These are phyloP conservation scores for Drosophila gunungcola DNA, from an alignment of 1,140 invertebrate genomes.

Conservation along the genomic window DNA sequence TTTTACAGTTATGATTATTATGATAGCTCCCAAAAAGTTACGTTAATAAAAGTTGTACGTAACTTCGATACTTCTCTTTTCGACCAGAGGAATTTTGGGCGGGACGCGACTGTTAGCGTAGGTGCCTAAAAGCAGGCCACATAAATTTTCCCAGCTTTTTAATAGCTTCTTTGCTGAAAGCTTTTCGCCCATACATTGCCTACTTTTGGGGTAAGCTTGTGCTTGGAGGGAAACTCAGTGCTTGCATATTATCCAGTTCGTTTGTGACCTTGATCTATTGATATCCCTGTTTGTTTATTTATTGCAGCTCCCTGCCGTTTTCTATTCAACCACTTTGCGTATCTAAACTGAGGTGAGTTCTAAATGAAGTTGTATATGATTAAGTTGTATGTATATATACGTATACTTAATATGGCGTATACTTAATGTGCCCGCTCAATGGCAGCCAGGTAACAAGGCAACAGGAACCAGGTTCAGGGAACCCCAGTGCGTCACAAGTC, in stretches of 20 bases:
- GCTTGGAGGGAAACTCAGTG: background rate
- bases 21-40: background rate
- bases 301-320: background rate
- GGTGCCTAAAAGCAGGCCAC: conserved; percentile 5
- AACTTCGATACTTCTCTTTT: background rate
- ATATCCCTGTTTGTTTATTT: background rate
- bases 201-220: background rate
- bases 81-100: too few species aligned
- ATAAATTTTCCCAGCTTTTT: background rate
- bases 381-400: background rate
- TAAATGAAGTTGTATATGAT: background rate
- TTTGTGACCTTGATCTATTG: background rate
- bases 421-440: conserved; percentile 1
- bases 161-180: background rate
- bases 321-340: background rate
- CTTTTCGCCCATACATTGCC: background rate
- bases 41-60: too few species aligned
- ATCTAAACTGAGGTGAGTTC: conserved; percentile 12
- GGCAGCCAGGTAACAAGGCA: background rate
- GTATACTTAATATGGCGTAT: conserved; percentile 16
- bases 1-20: too few species aligned
- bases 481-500: conserved; percentile 38
- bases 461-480: conserved; percentile 23
- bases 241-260: background rate
- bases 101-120: conserved; percentile 1